A percentile compares a stretch with the other conserved stretches of the same genome.
Evolutionary conservation across 2,888 invertebrate genomes (phyloP).

Genomic region (Eupithecia dodoneata): DNA sequence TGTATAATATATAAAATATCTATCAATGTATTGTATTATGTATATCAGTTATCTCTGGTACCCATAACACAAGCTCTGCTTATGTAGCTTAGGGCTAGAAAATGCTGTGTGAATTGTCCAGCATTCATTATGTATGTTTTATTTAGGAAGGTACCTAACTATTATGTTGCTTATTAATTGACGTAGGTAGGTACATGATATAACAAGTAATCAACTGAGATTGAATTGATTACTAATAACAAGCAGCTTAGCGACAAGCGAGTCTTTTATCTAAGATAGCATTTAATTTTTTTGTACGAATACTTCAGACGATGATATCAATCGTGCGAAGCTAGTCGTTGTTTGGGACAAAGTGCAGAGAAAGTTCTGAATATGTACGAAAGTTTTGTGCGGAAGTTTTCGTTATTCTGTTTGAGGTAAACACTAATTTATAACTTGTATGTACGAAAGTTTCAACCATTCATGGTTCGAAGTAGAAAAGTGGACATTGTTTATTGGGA

Average conservation of each 20-base stretch:
- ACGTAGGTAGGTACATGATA: constrained; percentile 8
- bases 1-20: no score
- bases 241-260: background rate
- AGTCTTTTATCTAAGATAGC: constrained; percentile 4
- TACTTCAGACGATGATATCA: background rate
- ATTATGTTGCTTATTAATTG: background rate
- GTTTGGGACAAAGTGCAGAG: constrained; percentile 16
- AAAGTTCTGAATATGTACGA: constrained; percentile 10
- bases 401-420: constrained; percentile 11
- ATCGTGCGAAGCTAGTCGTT: background rate
- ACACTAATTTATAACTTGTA: background rate
- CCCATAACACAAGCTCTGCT: no score
- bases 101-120: no score
- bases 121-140: no score
- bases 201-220: constrained; percentile 15
- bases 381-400: constrained; percentile 6
- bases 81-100: no score
- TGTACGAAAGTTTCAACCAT: background rate
- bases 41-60: no score
- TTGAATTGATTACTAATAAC: constrained; percentile 8
- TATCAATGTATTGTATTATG: no score
- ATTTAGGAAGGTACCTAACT: background rate
- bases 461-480: background rate
- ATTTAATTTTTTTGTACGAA: background rate
- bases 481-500: background rate